Base-by-base conservation (phyloP, 2,888 invertebrate species). In the Eueremaeus valkanovi region DNA sequence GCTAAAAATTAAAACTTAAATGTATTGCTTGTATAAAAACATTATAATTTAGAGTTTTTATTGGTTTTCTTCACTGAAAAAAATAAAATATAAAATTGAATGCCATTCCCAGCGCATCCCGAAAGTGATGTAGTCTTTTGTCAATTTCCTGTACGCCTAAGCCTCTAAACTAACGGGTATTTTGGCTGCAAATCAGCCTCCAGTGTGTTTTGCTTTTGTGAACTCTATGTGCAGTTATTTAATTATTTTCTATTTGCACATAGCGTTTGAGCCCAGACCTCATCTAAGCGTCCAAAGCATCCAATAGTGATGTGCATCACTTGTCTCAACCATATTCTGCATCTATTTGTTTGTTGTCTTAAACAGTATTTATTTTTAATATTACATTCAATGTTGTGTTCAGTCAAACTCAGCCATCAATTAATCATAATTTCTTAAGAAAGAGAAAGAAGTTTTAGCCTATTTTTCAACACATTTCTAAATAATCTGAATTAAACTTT, bases 181-280 rank as follows among this genome's bases (percentile, higher is more conserved):
- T 61, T 61, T n/a, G 31, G 42, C 24, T 24, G n/a, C 68, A 68
- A 61, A 68, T 68, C 36, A 68, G 68, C 42, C 68, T 42, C 3
- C 24, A 40, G 68, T 40, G 5, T 40, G 42, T 68, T 33, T 36
- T 68, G 61, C 9, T 61, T 36, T 21, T 31, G 66, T n/a, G 18
- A 31, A 9, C 31, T 40, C 11, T 42, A 42, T n/a, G 21, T 68
- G 68, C 36, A 42, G 68, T 68, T 68, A 68, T 68, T 68, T 68
- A 68, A 68, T 63, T 63, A 63, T 68, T 68, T 68, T 42, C 40
- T 68, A 42, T 68, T 68, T 68, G 68, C 68, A 66, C 36, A 66
- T 21, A 66, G 1, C 24, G 3, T 42, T 31, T 42, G n/a, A 40
- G 13, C 40, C 42, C 31, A 13, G 16, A 1, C 13, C 55, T 27